Base-by-base conservation (phyloP, 2,113 vertebrate species). In the Leptobrachium ailaonicum region DNA sequence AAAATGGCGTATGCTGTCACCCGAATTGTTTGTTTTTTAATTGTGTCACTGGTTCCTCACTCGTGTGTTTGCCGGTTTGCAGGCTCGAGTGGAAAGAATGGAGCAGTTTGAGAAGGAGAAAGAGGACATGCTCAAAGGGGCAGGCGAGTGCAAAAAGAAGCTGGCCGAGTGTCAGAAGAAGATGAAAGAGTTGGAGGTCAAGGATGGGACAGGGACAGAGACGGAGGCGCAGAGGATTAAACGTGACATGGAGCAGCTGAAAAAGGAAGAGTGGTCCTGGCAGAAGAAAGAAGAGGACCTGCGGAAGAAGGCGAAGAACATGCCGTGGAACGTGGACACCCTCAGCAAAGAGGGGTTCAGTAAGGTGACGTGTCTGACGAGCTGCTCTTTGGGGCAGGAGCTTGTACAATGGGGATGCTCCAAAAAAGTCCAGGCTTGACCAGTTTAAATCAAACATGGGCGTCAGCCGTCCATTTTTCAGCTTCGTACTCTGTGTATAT, bases 281-380 rank as follows among this genome's bases (percentile, higher is more conserved):
- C 89, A 92, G 80, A 92, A 87, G 76, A 94, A 95, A 75, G 2
- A 94, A 3, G 91, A 94, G 0, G 90, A 94, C 63, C 80, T 96
- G 82, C 78, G 82, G 13, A 89, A 87, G 63, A 94, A 96, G 80
- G 93, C 94, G 84, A 97, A 94, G 87, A 95, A 86, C 78, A 89
- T 92, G 88, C 95, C 96, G 0, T 97, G 97, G 96, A 96, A 97
- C 0, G 94, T 97, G 4, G 96, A 98, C 82, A 96, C 94, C 0
- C 93, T 96, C 80, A 95, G 95, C 92, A 96, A 92, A 60, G 96
- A 97, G 0, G 96, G 95, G 0, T 98, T 97, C 87, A 97, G 94
- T 86, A 98, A 96, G 94, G 96, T 97, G 80, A 77, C 90, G 32
- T 67, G 8, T 41, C 2, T 10, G 7, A 4, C 6, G 3, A 10